Conservation (phyloP, 2,888 invertebrate species). For the Drosophila affinis region DNA sequence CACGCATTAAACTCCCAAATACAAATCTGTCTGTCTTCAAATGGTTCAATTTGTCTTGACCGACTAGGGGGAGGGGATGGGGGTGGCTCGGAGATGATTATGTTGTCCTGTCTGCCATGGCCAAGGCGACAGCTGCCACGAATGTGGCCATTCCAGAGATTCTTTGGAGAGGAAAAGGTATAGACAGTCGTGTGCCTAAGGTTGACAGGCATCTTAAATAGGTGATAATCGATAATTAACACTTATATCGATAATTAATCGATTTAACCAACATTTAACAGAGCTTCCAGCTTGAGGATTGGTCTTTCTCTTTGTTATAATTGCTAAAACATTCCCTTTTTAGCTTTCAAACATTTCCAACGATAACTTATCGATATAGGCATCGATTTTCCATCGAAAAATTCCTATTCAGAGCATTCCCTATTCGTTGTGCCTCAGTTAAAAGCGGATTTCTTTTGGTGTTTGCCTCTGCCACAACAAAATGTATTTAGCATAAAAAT, state of each 20-base stretch:
- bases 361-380: neutral
- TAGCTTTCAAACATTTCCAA: too few species aligned
- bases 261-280: too few species aligned
- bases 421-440: neutral
- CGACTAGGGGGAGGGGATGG: neutral
- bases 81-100: slow-evolving; percentile 51
- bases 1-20: slow-evolving; percentile 26
- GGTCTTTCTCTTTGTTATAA: too few species aligned
- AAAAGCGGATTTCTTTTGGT: slow-evolving; percentile 12
- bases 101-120: slow-evolving; percentile 37
- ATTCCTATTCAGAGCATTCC: neutral
- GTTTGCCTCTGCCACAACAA: slow-evolving; percentile 65
- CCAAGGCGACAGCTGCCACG: slow-evolving; percentile 67
- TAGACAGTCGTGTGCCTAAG: neutral
- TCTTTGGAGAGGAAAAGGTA: neutral
- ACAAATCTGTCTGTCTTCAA: slow-evolving; percentile 48
- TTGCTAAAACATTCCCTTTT: too few species aligned
- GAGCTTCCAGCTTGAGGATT: too few species aligned
- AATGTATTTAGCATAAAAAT: slow-evolving; percentile 82
- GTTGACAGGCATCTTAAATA: neutral
- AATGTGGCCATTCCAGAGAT: slow-evolving; percentile 55
- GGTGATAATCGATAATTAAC: too few species aligned
- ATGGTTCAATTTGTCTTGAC: slow-evolving; percentile 65
- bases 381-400: neutral
- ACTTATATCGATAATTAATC: too few species aligned